Base-by-base conservation (phyloP, 2,888 invertebrate genomes). In the Abscondita cerata region DNA sequence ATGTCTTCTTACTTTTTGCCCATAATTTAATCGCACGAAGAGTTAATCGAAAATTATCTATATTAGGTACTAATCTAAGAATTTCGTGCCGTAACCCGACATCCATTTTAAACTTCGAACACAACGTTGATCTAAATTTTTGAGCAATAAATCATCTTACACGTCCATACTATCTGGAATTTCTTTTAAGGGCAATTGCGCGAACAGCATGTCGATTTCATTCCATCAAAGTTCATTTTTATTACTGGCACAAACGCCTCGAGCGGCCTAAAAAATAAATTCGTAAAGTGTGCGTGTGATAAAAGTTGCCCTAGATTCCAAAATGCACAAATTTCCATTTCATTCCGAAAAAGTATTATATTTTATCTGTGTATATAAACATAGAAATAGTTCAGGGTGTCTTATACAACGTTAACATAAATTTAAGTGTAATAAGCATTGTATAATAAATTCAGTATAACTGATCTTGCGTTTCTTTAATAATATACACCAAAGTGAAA, bases 221-320 rank as follows among this genome's bases (percentile, higher is more conserved):
- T 97, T 25, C 95, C 96, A 83, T 96, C 95, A 80, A 98, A 99
- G 78, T 93, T 95, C 95, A 99, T 96, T 83, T 99, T 99, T 68
- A 99, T 97, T 6, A 99, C 96, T 1, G 99, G 99, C 68, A 99
- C 99, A 82, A 93, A 99, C 0, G 99, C 99, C 98, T 80, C 98
- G 98, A 0, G 99, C 97, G 1, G 96, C 89, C 90, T 92, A 75
- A 15, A 33, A 50, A n/a, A n/a, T n/a, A n/a, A n/a, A n/a, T n/a
- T n/a, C n/a, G n/a, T n/a, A n/a, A n/a, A n/a, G n/a, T n/a, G n/a
- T n/a, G n/a, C n/a, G n/a, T n/a, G n/a, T n/a, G n/a, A n/a, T n/a
- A n/a, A n/a, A n/a, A n/a, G n/a, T n/a, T n/a, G n/a, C n/a, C n/a
- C n/a, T n/a, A n/a, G n/a, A n/a, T n/a, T n/a, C n/a, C n/a, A n/a